These are phyloP conservation scores for Muscidifurax raptorellus DNA, from an alignment of 1,140 invertebrate species.

Conservation along the genomic window DNA sequence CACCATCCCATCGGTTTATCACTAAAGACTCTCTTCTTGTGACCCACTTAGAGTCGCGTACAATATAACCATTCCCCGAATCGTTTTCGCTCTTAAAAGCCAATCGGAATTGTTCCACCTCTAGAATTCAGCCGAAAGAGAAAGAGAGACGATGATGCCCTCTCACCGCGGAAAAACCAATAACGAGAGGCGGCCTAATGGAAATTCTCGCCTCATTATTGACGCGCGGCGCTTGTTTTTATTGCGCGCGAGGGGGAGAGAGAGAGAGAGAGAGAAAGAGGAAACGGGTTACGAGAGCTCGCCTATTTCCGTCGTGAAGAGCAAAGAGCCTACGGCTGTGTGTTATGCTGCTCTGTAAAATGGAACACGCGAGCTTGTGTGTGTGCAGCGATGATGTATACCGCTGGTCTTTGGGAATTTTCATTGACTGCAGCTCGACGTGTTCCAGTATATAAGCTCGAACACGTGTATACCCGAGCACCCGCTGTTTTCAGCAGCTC, in stretches of 20 bases:
- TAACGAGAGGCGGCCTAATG: neutral
- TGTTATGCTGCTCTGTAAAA: neutral
- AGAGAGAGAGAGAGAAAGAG: neutral
- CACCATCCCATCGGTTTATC: neutral
- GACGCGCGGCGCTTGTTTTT: neutral
- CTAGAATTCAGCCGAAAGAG: neutral
- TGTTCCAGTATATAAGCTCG: neutral
- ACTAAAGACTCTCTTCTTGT: neutral
- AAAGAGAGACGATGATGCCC: neutral
- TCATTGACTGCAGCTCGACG: neutral
- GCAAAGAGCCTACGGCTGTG: neutral
- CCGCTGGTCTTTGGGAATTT: neutral
- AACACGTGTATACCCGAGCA: neutral
- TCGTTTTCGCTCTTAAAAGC: slow-evolving; percentile 11
- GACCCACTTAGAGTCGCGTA: neutral
- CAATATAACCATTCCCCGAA: neutral
- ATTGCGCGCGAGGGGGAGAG: neutral
- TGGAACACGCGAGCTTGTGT: neutral
- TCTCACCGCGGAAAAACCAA: neutral
- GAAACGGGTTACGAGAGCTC: neutral
- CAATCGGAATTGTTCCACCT: neutral
- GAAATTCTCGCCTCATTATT: slow-evolving; percentile 2
- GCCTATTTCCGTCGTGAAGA: neutral
- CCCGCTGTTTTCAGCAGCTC: neutral
- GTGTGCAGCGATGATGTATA: no score